phyloP scores from a whole-genome alignment of 2,797 vertebrate species.

The Crypturellus tataupa region DNA sequence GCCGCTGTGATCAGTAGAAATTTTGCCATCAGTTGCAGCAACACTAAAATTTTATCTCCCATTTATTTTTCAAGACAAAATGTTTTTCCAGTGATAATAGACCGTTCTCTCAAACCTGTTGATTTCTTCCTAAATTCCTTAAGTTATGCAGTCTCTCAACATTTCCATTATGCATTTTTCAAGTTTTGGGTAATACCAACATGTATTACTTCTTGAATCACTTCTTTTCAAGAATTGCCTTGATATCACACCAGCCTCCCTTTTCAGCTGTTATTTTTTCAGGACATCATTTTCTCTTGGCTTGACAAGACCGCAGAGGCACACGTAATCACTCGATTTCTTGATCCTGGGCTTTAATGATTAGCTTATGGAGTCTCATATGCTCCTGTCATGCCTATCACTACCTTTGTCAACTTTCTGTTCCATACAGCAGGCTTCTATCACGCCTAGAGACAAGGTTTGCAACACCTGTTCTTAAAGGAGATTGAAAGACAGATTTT shows the following conservation, averaged over 20 bases:
- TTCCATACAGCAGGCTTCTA: slow-evolving; percentile 47
- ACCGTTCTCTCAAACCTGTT: neutral
- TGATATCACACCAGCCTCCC: slow-evolving; percentile 28
- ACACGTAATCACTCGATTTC: slow-evolving; percentile 44
- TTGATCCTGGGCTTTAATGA: slow-evolving; percentile 62
- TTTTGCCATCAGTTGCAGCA: neutral
- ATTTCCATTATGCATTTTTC: slow-evolving; percentile 1
- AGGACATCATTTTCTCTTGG: slow-evolving; percentile 12
- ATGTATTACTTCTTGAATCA: slow-evolving; percentile 17
- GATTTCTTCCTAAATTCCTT: slow-evolving; percentile 27
- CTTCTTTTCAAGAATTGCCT: neutral
- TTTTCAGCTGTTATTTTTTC: slow-evolving; percentile 65
- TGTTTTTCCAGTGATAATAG: neutral
- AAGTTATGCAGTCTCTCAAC: slow-evolving; percentile 11
- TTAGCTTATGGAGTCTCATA: slow-evolving; percentile 65
- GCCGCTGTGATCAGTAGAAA: neutral
- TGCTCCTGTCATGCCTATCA: slow-evolving; percentile 63
- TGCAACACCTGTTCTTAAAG: slow-evolving; percentile 32
- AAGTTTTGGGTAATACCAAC: neutral
- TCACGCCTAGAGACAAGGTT: slow-evolving; percentile 2
- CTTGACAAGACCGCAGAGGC: slow-evolving; percentile 55
- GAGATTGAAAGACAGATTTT: slow-evolving; percentile 20
- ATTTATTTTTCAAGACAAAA: neutral
- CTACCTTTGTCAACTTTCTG: slow-evolving; percentile 61
- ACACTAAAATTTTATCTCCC: neutral